These are phyloP conservation scores for Hippocampus mohnikei DNA, from an alignment of 2,113 vertebrate species.

Conservation along the genomic window DNA sequence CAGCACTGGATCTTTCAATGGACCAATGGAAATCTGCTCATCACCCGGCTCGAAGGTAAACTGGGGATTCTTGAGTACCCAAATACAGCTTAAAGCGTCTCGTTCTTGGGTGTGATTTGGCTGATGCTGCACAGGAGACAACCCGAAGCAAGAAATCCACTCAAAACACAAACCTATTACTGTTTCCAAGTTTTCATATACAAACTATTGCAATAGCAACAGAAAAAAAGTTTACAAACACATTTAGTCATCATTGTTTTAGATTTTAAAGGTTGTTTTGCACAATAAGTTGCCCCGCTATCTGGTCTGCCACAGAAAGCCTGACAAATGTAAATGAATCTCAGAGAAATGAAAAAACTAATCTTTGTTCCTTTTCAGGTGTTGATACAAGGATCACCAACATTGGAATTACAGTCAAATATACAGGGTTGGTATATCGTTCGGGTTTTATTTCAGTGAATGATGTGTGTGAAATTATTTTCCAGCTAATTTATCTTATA, in stretches of 20 bases:
- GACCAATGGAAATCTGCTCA: slow-evolving; percentile 92
- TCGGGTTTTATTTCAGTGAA: slow-evolving; percentile 17
- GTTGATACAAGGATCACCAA: slow-evolving; percentile 89
- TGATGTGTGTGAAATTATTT: slow-evolving; percentile 29
- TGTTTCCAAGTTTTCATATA: neutral
- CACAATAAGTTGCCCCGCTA: neutral
- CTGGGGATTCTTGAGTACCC: neutral
- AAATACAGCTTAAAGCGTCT: neutral
- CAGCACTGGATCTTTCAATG: slow-evolving; percentile 97
- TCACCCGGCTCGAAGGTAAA: slow-evolving; percentile 88
- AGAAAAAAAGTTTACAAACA: neutral
- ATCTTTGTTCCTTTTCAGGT: slow-evolving; percentile 74
- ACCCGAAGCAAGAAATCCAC: no score
- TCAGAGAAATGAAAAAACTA: slow-evolving; percentile 7
- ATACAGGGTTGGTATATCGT: slow-evolving; percentile 79
- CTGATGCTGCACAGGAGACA: no score
- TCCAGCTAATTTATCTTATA: slow-evolving; percentile 38
- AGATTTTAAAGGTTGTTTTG: neutral
- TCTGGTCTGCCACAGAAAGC: neutral
- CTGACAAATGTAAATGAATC: neutral
- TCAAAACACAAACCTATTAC: no score
- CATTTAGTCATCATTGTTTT: neutral
- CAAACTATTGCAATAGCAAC: neutral
- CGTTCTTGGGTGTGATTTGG: no score
- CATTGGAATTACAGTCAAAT: slow-evolving; percentile 84